Conservation (phyloP, 2,797 vertebrate genomes). For the Antennarius maculatus region DNA sequence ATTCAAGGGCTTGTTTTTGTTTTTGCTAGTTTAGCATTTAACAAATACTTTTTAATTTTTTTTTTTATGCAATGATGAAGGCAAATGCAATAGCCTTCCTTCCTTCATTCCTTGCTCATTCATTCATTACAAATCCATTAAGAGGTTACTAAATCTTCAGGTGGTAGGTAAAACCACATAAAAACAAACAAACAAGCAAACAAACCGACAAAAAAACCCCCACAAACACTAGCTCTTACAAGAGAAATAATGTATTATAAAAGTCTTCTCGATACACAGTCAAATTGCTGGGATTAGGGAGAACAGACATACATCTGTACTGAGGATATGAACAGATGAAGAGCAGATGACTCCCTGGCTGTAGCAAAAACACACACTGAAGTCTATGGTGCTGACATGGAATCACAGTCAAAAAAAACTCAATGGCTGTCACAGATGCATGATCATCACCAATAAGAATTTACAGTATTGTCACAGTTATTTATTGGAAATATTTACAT, state of each 20-base stretch:
- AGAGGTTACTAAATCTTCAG: constrained; percentile 63
- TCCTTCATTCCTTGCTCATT: constrained; percentile 49
- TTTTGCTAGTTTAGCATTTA: background rate
- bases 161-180: constrained; percentile 37
- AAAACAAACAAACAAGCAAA: background rate
- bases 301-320: no score
- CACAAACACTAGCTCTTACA: constrained; percentile 30
- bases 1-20: background rate
- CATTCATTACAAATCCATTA: constrained; percentile 42
- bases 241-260: background rate
- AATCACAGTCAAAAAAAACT: constrained; percentile 4
- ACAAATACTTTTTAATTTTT: background rate
- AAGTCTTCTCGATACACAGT: no score
- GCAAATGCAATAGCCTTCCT: constrained; percentile 18
- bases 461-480: background rate
- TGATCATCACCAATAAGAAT: background rate
- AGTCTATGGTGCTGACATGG: background rate
- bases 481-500: background rate
- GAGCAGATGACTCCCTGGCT: background rate
- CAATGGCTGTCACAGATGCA: background rate
- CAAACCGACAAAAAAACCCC: no score
- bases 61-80: background rate
- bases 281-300: no score
- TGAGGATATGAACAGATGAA: constrained; percentile 12
- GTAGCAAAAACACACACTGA: constrained; percentile 4